Evolutionary conservation across 2,797 vertebrate species (phyloP).

Genomic region (Parauchenoglanis punctatus): DNA sequence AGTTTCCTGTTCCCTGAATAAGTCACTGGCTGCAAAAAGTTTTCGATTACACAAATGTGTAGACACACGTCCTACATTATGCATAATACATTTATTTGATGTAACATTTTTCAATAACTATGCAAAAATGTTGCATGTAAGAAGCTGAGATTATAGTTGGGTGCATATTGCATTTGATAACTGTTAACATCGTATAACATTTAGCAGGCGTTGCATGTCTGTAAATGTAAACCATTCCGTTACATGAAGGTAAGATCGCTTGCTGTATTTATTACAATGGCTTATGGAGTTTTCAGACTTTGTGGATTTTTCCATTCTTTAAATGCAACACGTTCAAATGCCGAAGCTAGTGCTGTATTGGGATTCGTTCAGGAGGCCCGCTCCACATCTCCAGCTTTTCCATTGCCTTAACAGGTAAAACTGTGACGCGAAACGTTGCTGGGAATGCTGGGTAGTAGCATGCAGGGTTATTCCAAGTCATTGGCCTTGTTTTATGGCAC

Average conservation of each 20-base stretch:
- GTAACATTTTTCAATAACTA: not conserved
- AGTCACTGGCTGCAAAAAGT: not conserved
- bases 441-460: not conserved
- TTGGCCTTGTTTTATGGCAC: not conserved
- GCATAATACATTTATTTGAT: not conserved
- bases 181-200: not conserved
- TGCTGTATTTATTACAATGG: not conserved
- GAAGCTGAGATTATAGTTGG: not conserved
- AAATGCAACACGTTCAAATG: not conserved
- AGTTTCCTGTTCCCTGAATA: conserved; percentile 5
- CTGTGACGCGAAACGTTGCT: too few relatives aligned
- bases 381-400: not conserved
- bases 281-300: not conserved
- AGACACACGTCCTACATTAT: not conserved
- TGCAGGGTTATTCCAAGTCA: conserved; percentile 8
- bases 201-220: not conserved
- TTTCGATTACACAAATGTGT: not conserved
- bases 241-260: not conserved
- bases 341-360: not conserved
- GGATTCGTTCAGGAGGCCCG: not conserved
- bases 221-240: not conserved
- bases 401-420: not conserved
- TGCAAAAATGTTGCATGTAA: not conserved
- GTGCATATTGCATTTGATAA: not conserved
- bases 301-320: not conserved